A percentile compares a stretch with the other conserved stretches of the same genome.
Evolutionary conservation across 2,888 invertebrate genomes (phyloP).

Genomic region (Therioaphis trifolii): DNA sequence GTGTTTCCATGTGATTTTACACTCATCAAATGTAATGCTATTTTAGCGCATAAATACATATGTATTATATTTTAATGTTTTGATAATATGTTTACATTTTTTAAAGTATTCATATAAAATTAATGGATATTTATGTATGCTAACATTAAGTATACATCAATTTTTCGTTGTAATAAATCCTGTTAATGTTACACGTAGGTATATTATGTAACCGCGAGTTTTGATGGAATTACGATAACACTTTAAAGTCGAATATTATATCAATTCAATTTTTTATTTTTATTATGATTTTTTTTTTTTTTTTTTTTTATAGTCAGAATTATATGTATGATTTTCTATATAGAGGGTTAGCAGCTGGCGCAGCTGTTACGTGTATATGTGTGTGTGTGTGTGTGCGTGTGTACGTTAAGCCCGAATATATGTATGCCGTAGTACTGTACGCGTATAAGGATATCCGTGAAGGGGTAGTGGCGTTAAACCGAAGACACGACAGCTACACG

Average conservation of each 20-base stretch:
- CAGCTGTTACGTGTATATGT: constrained; percentile 41
- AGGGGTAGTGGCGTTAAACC: constrained; percentile 53
- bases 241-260: constrained; percentile 23
- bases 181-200: too few species aligned
- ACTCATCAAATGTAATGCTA: too few species aligned
- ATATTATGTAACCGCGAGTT: too few species aligned
- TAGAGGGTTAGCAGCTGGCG: constrained; percentile 44
- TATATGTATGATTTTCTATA: constrained; percentile 31
- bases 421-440: not conserved
- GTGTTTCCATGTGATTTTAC: too few species aligned
- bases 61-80: too few species aligned
- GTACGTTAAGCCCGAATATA: constrained; percentile 39
- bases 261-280: constrained; percentile 9
- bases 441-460: constrained; percentile 38
- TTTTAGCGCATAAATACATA: too few species aligned
- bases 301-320: constrained; percentile 9
- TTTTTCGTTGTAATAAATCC: too few species aligned
- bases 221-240: not conserved
- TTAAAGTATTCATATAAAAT: too few species aligned
- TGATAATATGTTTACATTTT: too few species aligned
- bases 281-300: constrained; percentile 1
- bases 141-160: too few species aligned
- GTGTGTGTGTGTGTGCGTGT: not conserved
- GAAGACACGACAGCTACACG: constrained; percentile 62
- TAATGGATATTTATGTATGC: too few species aligned